Conservation (phyloP, 2,888 invertebrate species). For the Orthonevra nobilis region DNA sequence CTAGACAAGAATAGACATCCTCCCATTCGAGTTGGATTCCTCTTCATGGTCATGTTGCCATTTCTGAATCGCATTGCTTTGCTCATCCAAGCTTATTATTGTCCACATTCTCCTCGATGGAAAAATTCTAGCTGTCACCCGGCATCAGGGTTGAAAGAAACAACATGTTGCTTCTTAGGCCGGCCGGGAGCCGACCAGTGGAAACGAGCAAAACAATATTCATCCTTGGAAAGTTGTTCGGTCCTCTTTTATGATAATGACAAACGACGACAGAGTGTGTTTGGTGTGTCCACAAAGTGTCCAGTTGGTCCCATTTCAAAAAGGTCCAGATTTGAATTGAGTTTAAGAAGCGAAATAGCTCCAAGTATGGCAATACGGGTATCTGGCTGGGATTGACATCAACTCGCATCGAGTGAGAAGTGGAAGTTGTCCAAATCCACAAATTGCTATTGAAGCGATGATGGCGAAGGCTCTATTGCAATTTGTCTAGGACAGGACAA, state of each 20-base stretch:
- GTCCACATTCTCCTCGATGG: conserved; percentile 40
- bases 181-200: background rate
- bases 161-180: conserved; percentile 49
- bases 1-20: conserved; percentile 33
- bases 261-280: conserved; percentile 31
- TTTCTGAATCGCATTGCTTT: conserved; percentile 49
- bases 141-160: conserved; percentile 38
- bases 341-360: conserved; percentile 60
- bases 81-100: conserved; percentile 52
- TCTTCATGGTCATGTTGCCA: conserved; percentile 63
- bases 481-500: conserved; percentile 54
- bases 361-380: conserved; percentile 47
- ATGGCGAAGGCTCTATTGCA: conserved; percentile 27
- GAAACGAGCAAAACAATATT: conserved; percentile 2
- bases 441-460: conserved; percentile 54
- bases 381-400: too few relatives aligned
- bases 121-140: conserved; percentile 40
- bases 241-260: conserved; percentile 45
- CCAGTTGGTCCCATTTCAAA: conserved; percentile 65
- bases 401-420: conserved; percentile 42
- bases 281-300: conserved; percentile 44
- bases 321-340: conserved; percentile 62
- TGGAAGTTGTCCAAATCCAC: conserved; percentile 59
- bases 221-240: conserved; percentile 46
- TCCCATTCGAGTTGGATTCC: conserved; percentile 36